Evolutionary conservation across 1,140 invertebrate genomes (phyloP), one percentile per base, ranked within the genome.

Genomic region (Caligus rogercresseyi): DNA sequence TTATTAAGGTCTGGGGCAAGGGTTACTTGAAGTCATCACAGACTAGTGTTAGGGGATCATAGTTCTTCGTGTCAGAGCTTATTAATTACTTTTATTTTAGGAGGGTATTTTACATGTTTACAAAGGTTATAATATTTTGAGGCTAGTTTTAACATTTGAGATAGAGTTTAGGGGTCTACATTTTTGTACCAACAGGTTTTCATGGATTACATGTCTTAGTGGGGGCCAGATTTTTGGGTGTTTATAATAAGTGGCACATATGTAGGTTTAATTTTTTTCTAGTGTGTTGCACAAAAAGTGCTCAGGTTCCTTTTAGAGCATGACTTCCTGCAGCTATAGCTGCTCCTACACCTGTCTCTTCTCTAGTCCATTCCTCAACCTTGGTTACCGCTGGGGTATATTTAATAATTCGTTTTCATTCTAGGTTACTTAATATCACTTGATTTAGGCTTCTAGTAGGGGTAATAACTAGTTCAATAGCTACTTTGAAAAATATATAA

Each of bases 331-430:
- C 76, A 3, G 81, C 82, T 24, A 84, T 84, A 71, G 78, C 80
- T 1, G 81, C 81, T 51, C 80, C 81, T 51, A 83, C 81, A 15
- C 80, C 81, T 52, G 77, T 84, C 66, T 83, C 81, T 54, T 76
- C 81, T 55, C 78, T 84, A 73, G 80, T 84, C 71, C 80, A 85
- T 78, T 84, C 81, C 66, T 84, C 81, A 24, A 84, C 81, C 65
- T 77, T 84, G 69, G 82, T 85, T 0, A 83, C 81, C 25, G 81
- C 81, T 0, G 82, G 81, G 0, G 75, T 84, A 65, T 84, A 81
- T 78, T 74, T 84, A 72, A 69, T 83, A 72, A 79, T 84, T 78
- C 80, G 77, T 4, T 79, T 64, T 66, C 21, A 64, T 56, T 11
- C 0, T 54, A 21, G 23, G 19, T 20, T 25, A 52, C 52, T 65